Conservation (phyloP, 2,888 invertebrate species). For the Isoperla grammatica region DNA sequence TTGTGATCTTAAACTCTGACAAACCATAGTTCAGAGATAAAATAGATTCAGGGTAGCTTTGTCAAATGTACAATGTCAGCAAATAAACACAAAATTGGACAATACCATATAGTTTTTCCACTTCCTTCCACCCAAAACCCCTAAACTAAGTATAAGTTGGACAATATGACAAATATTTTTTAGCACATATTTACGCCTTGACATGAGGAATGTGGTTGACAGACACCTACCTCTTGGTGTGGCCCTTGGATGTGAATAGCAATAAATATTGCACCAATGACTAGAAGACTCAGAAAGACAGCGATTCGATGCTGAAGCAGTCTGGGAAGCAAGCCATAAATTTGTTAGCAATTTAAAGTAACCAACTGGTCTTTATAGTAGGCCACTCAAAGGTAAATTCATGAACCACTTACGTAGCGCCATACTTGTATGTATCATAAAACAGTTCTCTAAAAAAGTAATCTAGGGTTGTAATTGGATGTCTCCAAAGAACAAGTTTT, state of each 20-base stretch:
- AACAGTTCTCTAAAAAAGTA: slow-evolving; percentile 72
- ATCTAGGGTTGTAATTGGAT: slow-evolving; percentile 70
- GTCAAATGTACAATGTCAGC: too few species aligned
- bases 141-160: too few species aligned
- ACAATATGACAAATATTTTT: too few species aligned
- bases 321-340: slow-evolving; percentile 47
- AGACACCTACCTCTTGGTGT: slow-evolving; percentile 51
- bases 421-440: slow-evolving; percentile 54
- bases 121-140: too few species aligned
- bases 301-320: slow-evolving; percentile 56
- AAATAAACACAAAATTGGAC: too few species aligned
- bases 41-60: too few species aligned
- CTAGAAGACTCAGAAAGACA: slow-evolving; percentile 48
- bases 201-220: too few species aligned
- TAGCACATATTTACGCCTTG: too few species aligned
- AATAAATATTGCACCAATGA: slow-evolving; percentile 47
- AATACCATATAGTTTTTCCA: too few species aligned
- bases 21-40: too few species aligned
- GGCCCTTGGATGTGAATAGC: slow-evolving; percentile 59
- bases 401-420: slow-evolving; percentile 48
- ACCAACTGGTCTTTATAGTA: slow-evolving; percentile 4
- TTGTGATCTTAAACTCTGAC: too few species aligned
- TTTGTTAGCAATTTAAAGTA: slow-evolving; percentile 7
- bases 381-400: not conserved
- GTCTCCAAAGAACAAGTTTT: slow-evolving; percentile 71